Conservation (phyloP, 2,797 vertebrate species). For the Poeciliopsis turneri region DNA sequence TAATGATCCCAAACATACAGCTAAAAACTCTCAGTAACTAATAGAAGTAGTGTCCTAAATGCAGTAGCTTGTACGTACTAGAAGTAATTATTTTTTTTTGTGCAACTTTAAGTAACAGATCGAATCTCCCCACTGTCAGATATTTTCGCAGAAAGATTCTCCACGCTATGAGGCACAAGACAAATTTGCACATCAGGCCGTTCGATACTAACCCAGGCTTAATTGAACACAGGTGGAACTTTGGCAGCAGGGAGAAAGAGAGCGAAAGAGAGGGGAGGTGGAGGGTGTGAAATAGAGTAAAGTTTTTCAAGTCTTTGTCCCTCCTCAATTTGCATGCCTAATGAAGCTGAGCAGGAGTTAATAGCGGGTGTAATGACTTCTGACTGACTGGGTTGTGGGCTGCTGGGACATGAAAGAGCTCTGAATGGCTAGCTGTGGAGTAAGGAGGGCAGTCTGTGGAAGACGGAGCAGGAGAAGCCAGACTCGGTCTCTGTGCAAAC, state of each 20-base stretch:
- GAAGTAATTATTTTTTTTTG: neutral
- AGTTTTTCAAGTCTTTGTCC: slow-evolving; percentile 85
- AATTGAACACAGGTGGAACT: slow-evolving; percentile 69
- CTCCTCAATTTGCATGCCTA: slow-evolving; percentile 97
- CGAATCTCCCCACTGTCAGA: slow-evolving; percentile 11
- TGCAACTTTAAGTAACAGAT: neutral
- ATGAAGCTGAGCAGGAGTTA: slow-evolving; percentile 98
- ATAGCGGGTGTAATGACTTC: slow-evolving; percentile 99
- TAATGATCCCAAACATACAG: neutral
- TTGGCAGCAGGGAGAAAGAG: slow-evolving; percentile 44
- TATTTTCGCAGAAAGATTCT: slow-evolving; percentile 41
- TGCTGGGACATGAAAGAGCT: slow-evolving; percentile 64
- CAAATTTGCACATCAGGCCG: slow-evolving; percentile 41
- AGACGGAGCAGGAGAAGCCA: slow-evolving; percentile 29
- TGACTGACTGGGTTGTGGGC: slow-evolving; percentile 88
- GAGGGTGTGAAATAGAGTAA: slow-evolving; percentile 74
- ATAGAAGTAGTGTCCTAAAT: neutral
- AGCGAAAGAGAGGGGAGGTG: slow-evolving; percentile 34
- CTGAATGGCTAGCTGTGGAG: slow-evolving; percentile 62
- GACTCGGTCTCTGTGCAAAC: slow-evolving; percentile 16
- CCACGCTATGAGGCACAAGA: slow-evolving; percentile 23
- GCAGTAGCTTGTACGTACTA: neutral
- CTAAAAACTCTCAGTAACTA: neutral
- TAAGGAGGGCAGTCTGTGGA: slow-evolving; percentile 49
- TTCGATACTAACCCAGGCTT: slow-evolving; percentile 51